Conservation (phyloP, 2,797 vertebrate species). For the Cynopterus sphinx region DNA sequence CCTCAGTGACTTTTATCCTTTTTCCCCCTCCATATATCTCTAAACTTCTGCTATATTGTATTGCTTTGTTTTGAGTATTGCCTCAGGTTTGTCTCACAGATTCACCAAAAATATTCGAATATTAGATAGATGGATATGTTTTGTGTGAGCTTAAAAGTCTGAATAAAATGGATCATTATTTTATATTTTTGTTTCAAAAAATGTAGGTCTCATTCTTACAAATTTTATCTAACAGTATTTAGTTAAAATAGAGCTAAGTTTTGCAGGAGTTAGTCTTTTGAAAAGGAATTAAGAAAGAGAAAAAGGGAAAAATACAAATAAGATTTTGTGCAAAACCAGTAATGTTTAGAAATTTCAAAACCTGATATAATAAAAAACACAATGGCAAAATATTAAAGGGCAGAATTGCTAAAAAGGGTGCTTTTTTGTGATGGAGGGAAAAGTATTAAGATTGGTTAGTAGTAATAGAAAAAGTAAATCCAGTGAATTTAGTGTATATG, state of each 20-base stretch:
- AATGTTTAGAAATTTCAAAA: background rate
- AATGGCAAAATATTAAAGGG: background rate
- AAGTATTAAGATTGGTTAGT: background rate
- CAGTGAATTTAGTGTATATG: background rate
- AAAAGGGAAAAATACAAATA: background rate
- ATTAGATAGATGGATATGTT: background rate
- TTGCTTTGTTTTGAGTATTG: background rate
- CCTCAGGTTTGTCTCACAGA: background rate
- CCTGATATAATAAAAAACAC: background rate
- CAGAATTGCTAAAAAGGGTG: background rate
- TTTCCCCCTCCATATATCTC: background rate
- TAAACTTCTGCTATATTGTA: background rate
- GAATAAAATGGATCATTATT: background rate
- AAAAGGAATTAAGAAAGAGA: background rate
- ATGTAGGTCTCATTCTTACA: background rate
- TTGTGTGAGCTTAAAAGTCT: background rate
- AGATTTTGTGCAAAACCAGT: background rate
- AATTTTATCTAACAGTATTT: background rate
- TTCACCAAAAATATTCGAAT: background rate
- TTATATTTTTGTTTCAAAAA: background rate
- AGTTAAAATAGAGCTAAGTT: background rate
- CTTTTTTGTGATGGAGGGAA: background rate
- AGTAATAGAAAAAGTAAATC: background rate
- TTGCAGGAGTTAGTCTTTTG: background rate
- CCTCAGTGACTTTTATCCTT: background rate